Percentiles rank a stretch among this genome's conserved stretches.
These are phyloP conservation scores for Metopia argyrocephala DNA, from an alignment of 2,888 invertebrate species.

Conservation along the genomic window DNA sequence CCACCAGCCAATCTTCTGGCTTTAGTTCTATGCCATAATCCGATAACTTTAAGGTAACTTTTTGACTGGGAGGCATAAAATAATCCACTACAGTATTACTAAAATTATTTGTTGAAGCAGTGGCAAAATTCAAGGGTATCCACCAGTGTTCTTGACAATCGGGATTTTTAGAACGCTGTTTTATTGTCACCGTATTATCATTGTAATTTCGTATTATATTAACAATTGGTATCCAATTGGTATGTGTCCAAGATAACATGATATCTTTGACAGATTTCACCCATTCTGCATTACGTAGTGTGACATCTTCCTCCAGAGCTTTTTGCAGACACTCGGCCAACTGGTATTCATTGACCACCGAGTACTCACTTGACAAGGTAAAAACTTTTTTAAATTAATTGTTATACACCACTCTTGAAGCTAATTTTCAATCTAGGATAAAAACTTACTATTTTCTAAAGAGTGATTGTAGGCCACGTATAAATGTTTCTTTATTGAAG, in stretches of 20 bases:
- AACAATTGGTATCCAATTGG: conserved; percentile 82
- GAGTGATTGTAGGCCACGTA: conserved; percentile 70
- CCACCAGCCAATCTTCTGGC: conserved; percentile 75
- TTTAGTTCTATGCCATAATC: conserved; percentile 70
- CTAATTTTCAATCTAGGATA: conserved; percentile 4
- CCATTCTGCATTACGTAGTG: conserved; percentile 65
- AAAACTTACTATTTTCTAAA: conserved; percentile 75
- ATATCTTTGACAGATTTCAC: conserved; percentile 78
- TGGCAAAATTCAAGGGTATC: conserved; percentile 76
- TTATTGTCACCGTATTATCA: conserved; percentile 79
- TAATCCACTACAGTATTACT: conserved; percentile 71
- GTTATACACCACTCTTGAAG: conserved; percentile 70
- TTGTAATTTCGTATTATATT: conserved; percentile 80
- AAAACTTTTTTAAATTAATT: conserved; percentile 74
- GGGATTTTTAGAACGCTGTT: conserved; percentile 78
- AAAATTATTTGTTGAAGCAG: conserved; percentile 69
- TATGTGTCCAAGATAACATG: conserved; percentile 83
- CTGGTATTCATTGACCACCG: conserved; percentile 73
- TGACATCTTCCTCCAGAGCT: conserved; percentile 68
- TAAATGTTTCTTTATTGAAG: conserved; percentile 73
- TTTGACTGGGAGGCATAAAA: conserved; percentile 72
- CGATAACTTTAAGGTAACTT: conserved; percentile 68
- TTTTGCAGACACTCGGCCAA: conserved; percentile 73
- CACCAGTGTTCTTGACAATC: conserved; percentile 71
- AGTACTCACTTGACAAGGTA: conserved; percentile 73